phyloP scores from a whole-genome alignment of 1,140 invertebrate species.

The Drosophila lacteicornis region DNA sequence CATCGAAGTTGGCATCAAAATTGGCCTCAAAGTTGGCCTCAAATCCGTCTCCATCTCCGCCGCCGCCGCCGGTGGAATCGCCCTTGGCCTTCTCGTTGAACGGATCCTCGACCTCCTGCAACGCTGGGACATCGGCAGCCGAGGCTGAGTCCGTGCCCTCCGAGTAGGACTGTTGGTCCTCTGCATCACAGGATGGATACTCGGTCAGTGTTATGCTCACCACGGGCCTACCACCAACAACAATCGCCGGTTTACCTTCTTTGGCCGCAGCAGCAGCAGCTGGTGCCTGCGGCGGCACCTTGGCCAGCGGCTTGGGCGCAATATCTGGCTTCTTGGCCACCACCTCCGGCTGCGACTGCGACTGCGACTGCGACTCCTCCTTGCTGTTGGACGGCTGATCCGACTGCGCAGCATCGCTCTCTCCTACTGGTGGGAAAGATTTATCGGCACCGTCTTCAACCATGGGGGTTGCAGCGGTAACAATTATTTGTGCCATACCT shows the following conservation, averaged over 20 bases:
- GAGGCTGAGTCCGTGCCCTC: slow-evolving; percentile 68
- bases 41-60: slow-evolving; percentile 49
- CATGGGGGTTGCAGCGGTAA: slow-evolving; percentile 95
- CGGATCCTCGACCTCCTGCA: slow-evolving; percentile 77
- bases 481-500: slow-evolving; percentile 93
- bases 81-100: slow-evolving; percentile 72
- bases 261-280: slow-evolving; percentile 39
- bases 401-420: slow-evolving; percentile 55
- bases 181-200: slow-evolving; percentile 66
- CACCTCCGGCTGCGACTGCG: not conserved
- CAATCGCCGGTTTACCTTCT: slow-evolving; percentile 54
- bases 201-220: slow-evolving; percentile 67
- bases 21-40: slow-evolving; percentile 73
- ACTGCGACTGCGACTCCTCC: slow-evolving; percentile 26
- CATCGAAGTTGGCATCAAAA: slow-evolving; percentile 84
- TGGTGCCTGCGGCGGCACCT: slow-evolving; percentile 82
- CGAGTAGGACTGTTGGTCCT: slow-evolving; percentile 68
- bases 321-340: slow-evolving; percentile 71
- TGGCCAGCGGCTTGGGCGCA: slow-evolving; percentile 80
- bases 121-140: slow-evolving; percentile 54
- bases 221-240: slow-evolving; percentile 46
- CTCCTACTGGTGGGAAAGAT: slow-evolving; percentile 84
- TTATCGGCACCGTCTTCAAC: slow-evolving; percentile 88
- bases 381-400: slow-evolving; percentile 30
- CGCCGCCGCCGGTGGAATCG: slow-evolving; percentile 44